These are phyloP conservation scores for Micrastur ruficollis DNA, from an alignment of 2,797 vertebrate species.

Conservation along the genomic window DNA sequence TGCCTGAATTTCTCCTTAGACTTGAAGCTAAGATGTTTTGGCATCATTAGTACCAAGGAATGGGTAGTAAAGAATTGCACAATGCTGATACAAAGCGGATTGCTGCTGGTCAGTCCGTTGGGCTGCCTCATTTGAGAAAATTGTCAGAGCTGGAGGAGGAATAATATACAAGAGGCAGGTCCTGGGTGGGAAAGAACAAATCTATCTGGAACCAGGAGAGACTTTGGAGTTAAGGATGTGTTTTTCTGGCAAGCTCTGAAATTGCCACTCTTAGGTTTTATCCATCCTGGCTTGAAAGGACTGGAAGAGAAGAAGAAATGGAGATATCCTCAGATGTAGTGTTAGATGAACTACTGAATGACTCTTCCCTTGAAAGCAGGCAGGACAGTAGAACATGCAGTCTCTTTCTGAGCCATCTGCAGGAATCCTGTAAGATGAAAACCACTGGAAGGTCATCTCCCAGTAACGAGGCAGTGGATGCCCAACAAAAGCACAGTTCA, in stretches of 20 bases:
- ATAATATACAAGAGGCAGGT: not conserved
- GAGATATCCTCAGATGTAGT: not conserved
- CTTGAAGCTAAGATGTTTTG: not conserved
- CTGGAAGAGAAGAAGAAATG: not conserved
- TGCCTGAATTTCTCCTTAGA: not conserved
- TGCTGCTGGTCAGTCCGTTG: not conserved
- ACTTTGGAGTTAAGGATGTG: not conserved
- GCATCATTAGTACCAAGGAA: not conserved
- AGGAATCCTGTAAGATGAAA: not conserved
- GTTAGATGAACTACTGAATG: conserved; percentile 13
- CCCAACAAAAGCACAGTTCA: conserved; percentile 1
- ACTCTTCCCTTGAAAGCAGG: conserved; percentile 1
- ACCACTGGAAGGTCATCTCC: not conserved
- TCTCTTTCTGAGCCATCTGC: not conserved
- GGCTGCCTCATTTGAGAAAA: not conserved
- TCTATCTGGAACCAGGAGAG: not conserved
- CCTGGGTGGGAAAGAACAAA: not conserved
- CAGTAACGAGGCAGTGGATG: not conserved
- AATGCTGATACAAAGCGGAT: not conserved
- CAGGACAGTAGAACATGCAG: not conserved
- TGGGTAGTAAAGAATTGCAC: not conserved
- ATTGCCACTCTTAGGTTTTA: not conserved
- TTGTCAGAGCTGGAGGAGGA: not conserved
- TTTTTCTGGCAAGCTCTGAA: not conserved
- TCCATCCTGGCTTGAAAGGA: not conserved